These are phyloP conservation scores for Matsumurasca onukii DNA, from an alignment of 1,140 invertebrate genomes.

Conservation along the genomic window DNA sequence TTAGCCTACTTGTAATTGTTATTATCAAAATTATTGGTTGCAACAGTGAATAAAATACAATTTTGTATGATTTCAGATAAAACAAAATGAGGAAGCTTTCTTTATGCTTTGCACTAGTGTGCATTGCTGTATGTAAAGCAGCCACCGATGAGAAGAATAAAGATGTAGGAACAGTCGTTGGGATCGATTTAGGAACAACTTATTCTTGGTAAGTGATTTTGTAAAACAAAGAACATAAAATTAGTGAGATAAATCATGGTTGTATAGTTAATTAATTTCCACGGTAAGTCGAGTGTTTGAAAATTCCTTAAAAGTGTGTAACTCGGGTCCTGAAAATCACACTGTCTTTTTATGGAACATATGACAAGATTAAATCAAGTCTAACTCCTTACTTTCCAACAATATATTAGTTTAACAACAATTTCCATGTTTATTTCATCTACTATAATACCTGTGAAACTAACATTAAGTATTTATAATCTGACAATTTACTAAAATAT, in stretches of 20 bases:
- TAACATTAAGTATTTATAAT: background rate
- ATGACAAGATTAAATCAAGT: background rate
- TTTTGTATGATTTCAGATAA: background rate
- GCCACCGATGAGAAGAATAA: conserved; percentile 79
- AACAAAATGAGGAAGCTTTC: background rate
- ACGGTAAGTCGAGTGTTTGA: background rate
- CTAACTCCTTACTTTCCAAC: background rate
- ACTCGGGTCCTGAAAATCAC: background rate
- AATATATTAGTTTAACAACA: background rate
- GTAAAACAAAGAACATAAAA: background rate
- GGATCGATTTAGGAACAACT: conserved; percentile 98
- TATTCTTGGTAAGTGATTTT: conserved; percentile 99
- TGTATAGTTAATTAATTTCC: background rate
- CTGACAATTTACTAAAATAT: background rate
- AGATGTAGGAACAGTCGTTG: conserved; percentile 92
- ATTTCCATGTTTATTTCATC: background rate
- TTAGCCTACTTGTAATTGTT: too few relatives aligned
- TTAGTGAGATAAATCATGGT: conserved; percentile 31
- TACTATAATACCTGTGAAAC: background rate
- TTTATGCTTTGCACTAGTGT: conserved; percentile 9
- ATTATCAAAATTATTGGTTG: too few relatives aligned
- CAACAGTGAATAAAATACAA: too few relatives aligned
- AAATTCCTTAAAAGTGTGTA: too few relatives aligned
- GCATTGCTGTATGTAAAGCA: conserved; percentile 53
- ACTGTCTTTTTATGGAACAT: background rate